Evolutionary conservation across 2,113 vertebrate genomes (phyloP).

Genomic region (Oostethus manadensis): DNA sequence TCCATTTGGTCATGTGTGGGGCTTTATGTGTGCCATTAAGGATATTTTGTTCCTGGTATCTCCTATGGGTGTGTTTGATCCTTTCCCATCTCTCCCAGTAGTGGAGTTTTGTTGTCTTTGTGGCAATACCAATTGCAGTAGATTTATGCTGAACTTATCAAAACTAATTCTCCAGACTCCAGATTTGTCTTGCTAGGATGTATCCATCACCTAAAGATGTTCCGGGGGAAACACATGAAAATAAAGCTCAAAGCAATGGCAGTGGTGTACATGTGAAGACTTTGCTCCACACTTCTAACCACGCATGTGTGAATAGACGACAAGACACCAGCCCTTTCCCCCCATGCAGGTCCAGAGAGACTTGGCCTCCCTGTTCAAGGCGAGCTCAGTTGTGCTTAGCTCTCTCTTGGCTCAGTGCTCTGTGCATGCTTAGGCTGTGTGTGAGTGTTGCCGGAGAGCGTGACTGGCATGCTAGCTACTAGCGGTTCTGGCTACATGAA

Average conservation of each 20-base stretch:
- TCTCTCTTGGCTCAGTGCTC: slow-evolving; percentile 63
- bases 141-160: background rate
- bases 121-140: background rate
- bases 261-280: slow-evolving; percentile 40
- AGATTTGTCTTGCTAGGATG: background rate
- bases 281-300: slow-evolving; percentile 48
- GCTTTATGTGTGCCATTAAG: slow-evolving; percentile 15
- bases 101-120: background rate
- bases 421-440: slow-evolving; percentile 59
- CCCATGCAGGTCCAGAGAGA: slow-evolving; percentile 49
- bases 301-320: slow-evolving; percentile 57
- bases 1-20: slow-evolving; percentile 7
- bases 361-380: slow-evolving; percentile 62
- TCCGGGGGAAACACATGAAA: slow-evolving; percentile 12
- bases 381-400: slow-evolving; percentile 56
- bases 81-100: slow-evolving; percentile 1
- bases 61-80: slow-evolving; percentile 22
- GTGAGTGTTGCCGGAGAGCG: slow-evolving; percentile 61
- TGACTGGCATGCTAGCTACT: slow-evolving; percentile 74
- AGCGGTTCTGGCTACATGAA: slow-evolving; percentile 71
- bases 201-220: background rate
- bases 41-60: slow-evolving; percentile 19
- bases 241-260: slow-evolving; percentile 34
- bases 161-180: background rate
- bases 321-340: slow-evolving; percentile 50